These are phyloP conservation scores for pig (Sus scrofa) DNA, from an alignment of 2,113 vertebrate genomes.

Conservation along the genomic window DNA sequence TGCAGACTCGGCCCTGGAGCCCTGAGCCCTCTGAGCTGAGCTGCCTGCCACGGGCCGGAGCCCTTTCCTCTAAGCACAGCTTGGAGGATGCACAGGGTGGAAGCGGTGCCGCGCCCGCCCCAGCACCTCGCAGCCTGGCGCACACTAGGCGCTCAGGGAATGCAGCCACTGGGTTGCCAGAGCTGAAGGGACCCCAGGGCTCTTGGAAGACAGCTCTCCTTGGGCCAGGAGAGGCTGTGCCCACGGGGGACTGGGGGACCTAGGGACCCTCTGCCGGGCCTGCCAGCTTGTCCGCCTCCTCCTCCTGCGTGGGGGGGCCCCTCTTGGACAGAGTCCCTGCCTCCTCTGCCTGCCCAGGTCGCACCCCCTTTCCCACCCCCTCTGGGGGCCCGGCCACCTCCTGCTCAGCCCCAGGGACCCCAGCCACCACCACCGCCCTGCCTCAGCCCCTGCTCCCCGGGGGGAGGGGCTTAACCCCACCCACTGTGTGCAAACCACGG, in stretches of 20 bases:
- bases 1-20: too few relatives aligned
- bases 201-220: not conserved
- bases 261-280: too few relatives aligned
- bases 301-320: not conserved
- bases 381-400: too few relatives aligned
- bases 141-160: not conserved
- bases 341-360: not conserved
- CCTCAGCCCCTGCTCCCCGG: not conserved
- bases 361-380: not conserved
- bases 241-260: not conserved
- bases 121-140: not conserved
- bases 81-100: not conserved
- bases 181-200: not conserved
- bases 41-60: not conserved
- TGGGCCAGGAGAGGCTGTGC: too few relatives aligned
- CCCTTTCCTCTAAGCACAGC: not conserved
- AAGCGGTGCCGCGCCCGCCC: rapidly evolving
- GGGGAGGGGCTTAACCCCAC: rapidly evolving
- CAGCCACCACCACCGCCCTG: not conserved
- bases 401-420: not conserved
- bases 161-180: not conserved
- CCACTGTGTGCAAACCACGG: rapidly evolving
- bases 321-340: not conserved
- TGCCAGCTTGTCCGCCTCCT: not conserved
- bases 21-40: not conserved